Percentiles rank a stretch among this genome's conserved stretches.
These are phyloP conservation scores for Gymnocypris eckloni DNA, from an alignment of 2,797 vertebrate genomes.

Conservation along the genomic window DNA sequence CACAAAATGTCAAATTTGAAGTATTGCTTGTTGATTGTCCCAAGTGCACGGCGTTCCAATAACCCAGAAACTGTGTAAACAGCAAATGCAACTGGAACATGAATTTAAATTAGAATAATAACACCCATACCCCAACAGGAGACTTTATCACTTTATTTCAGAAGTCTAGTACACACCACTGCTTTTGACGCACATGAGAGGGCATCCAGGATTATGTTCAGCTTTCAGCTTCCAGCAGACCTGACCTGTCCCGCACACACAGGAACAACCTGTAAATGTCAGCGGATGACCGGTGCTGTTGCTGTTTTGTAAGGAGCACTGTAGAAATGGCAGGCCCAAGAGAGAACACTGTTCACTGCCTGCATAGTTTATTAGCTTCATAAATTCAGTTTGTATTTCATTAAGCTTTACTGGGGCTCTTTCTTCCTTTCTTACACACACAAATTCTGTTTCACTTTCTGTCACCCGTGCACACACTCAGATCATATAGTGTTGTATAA, in stretches of 20 bases:
- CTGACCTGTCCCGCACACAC: conserved; percentile 27
- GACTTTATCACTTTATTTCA: background rate
- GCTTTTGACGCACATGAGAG: background rate
- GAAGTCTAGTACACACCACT: background rate
- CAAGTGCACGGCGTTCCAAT: background rate
- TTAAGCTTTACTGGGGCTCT: conserved; percentile 47
- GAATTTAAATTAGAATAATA: background rate
- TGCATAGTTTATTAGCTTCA: conserved; percentile 56
- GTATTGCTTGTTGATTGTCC: background rate
- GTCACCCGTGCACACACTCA: background rate
- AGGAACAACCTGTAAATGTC: conserved; percentile 51
- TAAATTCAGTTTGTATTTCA: conserved; percentile 61
- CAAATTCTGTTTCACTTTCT: background rate
- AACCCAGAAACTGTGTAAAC: conserved; percentile 6
- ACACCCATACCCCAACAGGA: background rate
- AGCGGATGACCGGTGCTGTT: conserved; percentile 24
- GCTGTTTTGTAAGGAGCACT: conserved; percentile 43
- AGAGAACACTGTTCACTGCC: conserved; percentile 42
- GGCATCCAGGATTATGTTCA: background rate
- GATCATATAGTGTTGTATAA: conserved; percentile 46
- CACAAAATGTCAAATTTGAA: background rate
- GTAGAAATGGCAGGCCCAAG: conserved; percentile 50
- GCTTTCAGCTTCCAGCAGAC: background rate
- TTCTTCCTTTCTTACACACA: background rate
- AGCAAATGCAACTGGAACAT: background rate